These are phyloP conservation scores for Rotaria socialis DNA, from an alignment of 2,888 invertebrate species.

Conservation along the genomic window DNA sequence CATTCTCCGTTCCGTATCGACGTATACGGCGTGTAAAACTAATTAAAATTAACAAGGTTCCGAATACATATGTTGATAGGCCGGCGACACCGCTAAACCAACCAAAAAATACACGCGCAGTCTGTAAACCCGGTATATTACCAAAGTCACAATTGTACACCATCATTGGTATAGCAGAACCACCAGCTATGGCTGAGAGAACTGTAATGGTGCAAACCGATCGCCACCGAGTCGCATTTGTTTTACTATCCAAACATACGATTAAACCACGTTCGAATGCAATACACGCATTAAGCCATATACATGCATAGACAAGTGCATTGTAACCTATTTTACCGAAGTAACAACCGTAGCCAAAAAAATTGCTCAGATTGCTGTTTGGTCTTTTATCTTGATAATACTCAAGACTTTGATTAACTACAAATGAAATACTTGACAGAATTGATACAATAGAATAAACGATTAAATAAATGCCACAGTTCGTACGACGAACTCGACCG, in stretches of 20 bases:
- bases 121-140: not conserved
- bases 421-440: not conserved
- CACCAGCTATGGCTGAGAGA: not conserved
- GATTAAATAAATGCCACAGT: conserved; percentile 5
- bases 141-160: not conserved
- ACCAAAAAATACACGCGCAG: not conserved
- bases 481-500: not conserved
- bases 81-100: not conserved
- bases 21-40: not conserved
- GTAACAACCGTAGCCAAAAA: not conserved
- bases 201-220: not conserved
- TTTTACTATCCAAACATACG: not conserved
- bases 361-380: not conserved
- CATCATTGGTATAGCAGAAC: not conserved
- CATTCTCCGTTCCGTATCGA: not conserved
- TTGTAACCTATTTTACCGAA: not conserved
- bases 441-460: not conserved
- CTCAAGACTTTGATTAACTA: not conserved
- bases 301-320: not conserved
- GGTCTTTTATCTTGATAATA: not conserved
- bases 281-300: not conserved
- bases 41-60: not conserved
- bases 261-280: not conserved
- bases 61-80: not conserved
- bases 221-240: not conserved